A percentile compares a stretch with the other conserved stretches of the same genome.
phyloP scores from a whole-genome alignment of 2,888 invertebrate genomes.

The Taphrorychus bicolor region DNA sequence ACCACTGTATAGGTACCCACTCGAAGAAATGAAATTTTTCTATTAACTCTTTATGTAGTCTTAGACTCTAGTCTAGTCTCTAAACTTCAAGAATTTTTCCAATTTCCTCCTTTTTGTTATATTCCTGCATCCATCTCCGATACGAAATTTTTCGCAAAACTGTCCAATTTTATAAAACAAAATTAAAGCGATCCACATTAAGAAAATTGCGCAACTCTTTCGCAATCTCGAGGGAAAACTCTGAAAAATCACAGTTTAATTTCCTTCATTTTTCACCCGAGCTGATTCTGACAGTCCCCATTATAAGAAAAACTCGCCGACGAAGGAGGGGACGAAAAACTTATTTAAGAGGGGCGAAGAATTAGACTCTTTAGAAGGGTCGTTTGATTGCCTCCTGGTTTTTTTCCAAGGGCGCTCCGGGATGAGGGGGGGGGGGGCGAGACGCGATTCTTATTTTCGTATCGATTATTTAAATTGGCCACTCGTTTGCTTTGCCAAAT shows the following conservation, averaged over 20 bases:
- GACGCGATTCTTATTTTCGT: not conserved
- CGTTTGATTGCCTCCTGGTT: slow-evolving; percentile 33
- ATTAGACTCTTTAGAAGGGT: slow-evolving; percentile 35
- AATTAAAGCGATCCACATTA: not conserved
- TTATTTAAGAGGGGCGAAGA: slow-evolving; percentile 31
- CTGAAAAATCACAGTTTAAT: slow-evolving; percentile 42
- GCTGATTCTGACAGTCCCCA: slow-evolving; percentile 41
- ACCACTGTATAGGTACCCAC: no score
- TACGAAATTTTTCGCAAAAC: no score
- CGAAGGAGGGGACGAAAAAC: slow-evolving; percentile 23
- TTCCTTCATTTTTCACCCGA: slow-evolving; percentile 41
- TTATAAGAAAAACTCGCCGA: slow-evolving; percentile 36
- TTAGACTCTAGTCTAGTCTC: no score
- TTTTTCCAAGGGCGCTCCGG: slow-evolving; percentile 26
- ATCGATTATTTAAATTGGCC: not conserved
- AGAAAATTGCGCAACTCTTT: slow-evolving; percentile 24
- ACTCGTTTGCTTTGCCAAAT: not conserved
- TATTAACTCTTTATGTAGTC: no score
- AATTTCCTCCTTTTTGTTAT: no score
- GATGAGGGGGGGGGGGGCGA: no score
- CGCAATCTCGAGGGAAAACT: slow-evolving; percentile 31
- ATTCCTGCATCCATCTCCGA: no score
- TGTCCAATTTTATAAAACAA: not conserved
- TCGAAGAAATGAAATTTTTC: no score
- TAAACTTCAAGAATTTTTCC: no score